Conservation (phyloP, 2,113 vertebrate genomes). For the Dromiciops gliroides region DNA sequence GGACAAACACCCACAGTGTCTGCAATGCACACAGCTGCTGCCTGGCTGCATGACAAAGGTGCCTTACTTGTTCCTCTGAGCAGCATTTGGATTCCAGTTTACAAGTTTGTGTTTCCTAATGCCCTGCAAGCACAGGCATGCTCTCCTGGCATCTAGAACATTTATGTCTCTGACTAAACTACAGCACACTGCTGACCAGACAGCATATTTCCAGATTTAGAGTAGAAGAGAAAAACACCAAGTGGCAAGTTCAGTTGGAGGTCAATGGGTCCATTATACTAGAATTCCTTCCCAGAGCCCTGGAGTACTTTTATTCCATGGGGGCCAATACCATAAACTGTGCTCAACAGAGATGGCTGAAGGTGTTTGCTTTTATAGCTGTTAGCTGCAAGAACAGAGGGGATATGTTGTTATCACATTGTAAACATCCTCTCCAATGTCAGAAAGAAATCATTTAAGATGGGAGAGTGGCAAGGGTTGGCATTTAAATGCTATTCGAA, state of each 20-base stretch:
- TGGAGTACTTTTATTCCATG: conserved; percentile 14
- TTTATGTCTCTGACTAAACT: conserved; percentile 73
- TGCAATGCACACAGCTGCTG: conserved; percentile 82
- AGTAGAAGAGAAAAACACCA: conserved; percentile 84
- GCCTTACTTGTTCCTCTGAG: conserved; percentile 64
- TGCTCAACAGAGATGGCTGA: conserved; percentile 59
- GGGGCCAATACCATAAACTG: conserved; percentile 59
- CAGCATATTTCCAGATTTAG: conserved; percentile 84
- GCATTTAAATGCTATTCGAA: neutral
- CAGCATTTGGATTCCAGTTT: conserved; percentile 66
- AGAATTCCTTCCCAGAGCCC: conserved; percentile 46
- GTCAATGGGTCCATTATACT: conserved; percentile 81
- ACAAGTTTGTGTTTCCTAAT: conserved; percentile 72
- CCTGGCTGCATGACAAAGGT: conserved; percentile 81
- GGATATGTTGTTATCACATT: conserved; percentile 72
- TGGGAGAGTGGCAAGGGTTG: conserved; percentile 25
- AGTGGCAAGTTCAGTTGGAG: conserved; percentile 85
- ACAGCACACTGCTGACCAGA: conserved; percentile 77
- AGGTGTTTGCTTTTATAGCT: conserved; percentile 79
- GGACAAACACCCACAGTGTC: conserved; percentile 79
- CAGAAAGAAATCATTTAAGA: conserved; percentile 13
- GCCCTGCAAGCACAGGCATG: conserved; percentile 73
- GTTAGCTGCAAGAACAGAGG: conserved; percentile 38
- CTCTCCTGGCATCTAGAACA: conserved; percentile 81
- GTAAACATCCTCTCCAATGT: conserved; percentile 77